phyloP scores from a whole-genome alignment of 2,888 invertebrate genomes.

The Ochropleura leucogaster region DNA sequence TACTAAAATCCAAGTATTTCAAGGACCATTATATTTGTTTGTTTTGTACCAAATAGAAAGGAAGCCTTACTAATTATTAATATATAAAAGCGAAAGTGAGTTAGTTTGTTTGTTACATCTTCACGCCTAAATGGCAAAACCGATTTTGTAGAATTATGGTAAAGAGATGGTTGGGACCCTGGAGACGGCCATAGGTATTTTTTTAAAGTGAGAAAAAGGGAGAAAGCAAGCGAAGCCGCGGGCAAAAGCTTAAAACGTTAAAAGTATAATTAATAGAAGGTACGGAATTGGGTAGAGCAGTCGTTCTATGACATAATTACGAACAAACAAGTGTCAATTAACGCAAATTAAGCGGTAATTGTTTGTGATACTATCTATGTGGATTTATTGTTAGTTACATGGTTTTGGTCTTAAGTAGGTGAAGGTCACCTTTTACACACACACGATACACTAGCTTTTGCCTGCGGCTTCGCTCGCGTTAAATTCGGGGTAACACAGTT shows the following conservation, averaged over 20 bases:
- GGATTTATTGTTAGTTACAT: slow-evolving; percentile 16
- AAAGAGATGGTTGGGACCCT: no score
- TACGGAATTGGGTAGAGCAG: slow-evolving; percentile 3
- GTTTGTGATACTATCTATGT: slow-evolving; percentile 27
- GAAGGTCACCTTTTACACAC: background rate
- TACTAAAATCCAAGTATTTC: slow-evolving; percentile 6
- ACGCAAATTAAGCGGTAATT: slow-evolving; percentile 36
- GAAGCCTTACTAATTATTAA: no score
- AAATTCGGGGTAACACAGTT: no score
- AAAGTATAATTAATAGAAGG: slow-evolving; percentile 22
- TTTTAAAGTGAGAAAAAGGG: no score
- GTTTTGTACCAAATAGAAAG: background rate
- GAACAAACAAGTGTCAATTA: slow-evolving; percentile 42
- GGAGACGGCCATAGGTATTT: no score
- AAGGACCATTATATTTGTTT: slow-evolving; percentile 5
- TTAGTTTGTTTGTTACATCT: no score
- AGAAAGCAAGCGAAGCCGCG: no score
- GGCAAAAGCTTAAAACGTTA: background rate
- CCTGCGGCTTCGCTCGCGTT: no score
- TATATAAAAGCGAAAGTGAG: no score
- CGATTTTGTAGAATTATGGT: no score
- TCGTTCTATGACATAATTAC: slow-evolving; percentile 24
- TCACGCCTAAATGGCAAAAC: no score
- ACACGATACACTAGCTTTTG: no score
- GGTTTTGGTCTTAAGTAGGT: slow-evolving; percentile 1